These are phyloP conservation scores for Limnodromus scolopaceus DNA, from an alignment of 2,797 vertebrate species.

Conservation along the genomic window DNA sequence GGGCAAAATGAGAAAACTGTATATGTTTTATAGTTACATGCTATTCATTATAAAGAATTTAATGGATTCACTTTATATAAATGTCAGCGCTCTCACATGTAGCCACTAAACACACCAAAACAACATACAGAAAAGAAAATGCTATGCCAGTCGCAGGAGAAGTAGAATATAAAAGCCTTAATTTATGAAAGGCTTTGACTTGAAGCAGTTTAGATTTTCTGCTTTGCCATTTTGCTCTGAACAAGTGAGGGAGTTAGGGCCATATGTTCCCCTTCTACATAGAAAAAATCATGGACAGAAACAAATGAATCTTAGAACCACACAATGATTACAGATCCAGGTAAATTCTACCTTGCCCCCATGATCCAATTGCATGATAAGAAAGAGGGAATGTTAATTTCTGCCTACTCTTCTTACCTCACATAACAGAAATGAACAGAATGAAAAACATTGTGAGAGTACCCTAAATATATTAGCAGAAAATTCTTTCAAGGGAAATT, in stretches of 20 bases:
- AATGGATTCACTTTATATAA: conserved; percentile 77
- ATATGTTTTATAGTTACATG: conserved; percentile 73
- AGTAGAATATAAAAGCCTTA: conserved; percentile 15
- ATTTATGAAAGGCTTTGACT: conserved; percentile 51
- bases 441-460: neutral
- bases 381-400: neutral
- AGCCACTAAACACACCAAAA: conserved; percentile 62
- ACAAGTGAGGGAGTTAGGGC: conserved; percentile 12
- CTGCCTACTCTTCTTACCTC: neutral
- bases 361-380: neutral
- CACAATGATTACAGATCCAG: neutral
- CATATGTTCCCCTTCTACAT: conserved; percentile 22
- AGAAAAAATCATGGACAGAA: conserved; percentile 3
- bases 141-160: neutral
- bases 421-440: neutral
- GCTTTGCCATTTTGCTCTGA: conserved; percentile 8
- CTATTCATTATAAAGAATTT: conserved; percentile 77
- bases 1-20: conserved; percentile 75
- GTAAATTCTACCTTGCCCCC: neutral
- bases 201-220: conserved; percentile 41
- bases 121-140: conserved; percentile 39
- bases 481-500: neutral
- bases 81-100: conserved; percentile 71
- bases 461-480: neutral
- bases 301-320: neutral